Evolutionary conservation across 2,113 vertebrate species (phyloP).

Genomic region (Catagonus wagneri): DNA sequence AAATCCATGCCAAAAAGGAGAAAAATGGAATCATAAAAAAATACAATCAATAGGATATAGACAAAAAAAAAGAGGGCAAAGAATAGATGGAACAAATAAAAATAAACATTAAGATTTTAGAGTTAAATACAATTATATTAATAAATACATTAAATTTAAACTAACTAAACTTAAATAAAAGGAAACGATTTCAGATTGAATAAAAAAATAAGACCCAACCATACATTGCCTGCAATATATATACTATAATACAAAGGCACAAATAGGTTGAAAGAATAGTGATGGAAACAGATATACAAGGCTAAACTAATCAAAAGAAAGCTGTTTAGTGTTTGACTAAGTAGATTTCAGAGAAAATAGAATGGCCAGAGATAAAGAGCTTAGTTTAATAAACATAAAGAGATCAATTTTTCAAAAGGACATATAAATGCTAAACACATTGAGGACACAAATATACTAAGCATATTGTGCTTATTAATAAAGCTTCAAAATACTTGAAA

Average conservation of each 20-base stretch:
- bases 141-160: neutral
- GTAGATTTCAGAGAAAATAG: neutral
- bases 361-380: neutral
- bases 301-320: slow-evolving; percentile 23
- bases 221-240: neutral
- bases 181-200: neutral
- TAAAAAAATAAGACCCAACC: neutral
- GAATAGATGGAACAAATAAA: neutral
- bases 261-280: neutral
- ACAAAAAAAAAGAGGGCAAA: neutral
- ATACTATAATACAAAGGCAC: neutral
- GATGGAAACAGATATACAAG: neutral
- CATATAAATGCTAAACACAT: neutral
- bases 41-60: neutral
- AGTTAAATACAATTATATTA: neutral
- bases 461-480: neutral
- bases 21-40: slow-evolving; percentile 24
- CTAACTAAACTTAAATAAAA: neutral
- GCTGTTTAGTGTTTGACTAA: neutral
- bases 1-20: neutral
- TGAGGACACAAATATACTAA: neutral
- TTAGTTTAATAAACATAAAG: neutral
- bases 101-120: neutral
- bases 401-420: neutral
- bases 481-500: neutral